Conservation (phyloP, 2,113 vertebrate genomes). For the Ammodramus savannarum region DNA sequence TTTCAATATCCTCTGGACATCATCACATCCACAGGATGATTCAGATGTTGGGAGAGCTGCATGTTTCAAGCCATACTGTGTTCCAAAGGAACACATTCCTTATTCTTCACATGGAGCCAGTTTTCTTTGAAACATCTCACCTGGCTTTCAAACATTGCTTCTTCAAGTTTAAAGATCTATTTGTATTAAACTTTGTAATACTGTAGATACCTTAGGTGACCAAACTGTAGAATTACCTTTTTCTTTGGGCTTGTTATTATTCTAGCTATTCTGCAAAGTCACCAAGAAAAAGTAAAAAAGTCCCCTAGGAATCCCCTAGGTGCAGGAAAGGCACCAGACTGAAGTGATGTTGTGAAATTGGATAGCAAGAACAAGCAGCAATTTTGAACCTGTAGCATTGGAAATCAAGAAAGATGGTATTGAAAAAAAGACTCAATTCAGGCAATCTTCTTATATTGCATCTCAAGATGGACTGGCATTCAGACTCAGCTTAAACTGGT, state of each 20-base stretch:
- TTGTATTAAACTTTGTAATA: neutral
- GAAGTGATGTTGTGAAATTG: neutral
- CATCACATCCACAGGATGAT: neutral
- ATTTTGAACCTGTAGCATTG: neutral
- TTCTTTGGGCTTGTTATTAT: neutral
- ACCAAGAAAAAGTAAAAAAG: neutral
- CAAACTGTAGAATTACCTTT: neutral
- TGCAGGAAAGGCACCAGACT: neutral
- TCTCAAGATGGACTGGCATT: neutral
- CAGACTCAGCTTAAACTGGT: neutral
- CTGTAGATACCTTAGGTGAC: neutral
- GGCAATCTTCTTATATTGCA: neutral
- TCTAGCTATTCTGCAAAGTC: neutral
- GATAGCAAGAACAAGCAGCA: neutral
- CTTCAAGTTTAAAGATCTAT: neutral
- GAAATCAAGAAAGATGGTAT: neutral
- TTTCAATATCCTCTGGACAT: neutral
- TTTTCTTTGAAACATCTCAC: neutral
- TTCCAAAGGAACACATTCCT: neutral
- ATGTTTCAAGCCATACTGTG: neutral
- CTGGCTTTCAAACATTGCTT: neutral
- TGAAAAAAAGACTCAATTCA: neutral
- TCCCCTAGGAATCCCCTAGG: neutral
- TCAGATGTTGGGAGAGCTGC: neutral
- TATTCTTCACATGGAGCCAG: neutral